These are phyloP conservation scores for Papilio glaucus DNA, from an alignment of 1,140 invertebrate genomes.

Conservation along the genomic window DNA sequence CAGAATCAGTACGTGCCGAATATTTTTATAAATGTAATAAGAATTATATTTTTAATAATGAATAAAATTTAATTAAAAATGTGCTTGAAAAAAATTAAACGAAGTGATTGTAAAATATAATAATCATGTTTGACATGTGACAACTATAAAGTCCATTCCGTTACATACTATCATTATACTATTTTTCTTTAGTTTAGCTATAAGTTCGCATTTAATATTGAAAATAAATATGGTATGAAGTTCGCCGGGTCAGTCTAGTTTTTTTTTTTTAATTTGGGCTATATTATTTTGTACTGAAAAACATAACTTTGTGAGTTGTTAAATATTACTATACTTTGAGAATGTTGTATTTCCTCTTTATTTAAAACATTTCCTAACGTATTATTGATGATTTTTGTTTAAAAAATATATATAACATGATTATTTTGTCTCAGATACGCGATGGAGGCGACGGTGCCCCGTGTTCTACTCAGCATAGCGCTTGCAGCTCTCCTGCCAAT, in stretches of 20 bases:
- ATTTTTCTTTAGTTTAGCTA: too few relatives aligned
- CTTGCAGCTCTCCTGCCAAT: conserved; percentile 70
- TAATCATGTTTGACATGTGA: not conserved
- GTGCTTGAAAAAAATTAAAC: not conserved
- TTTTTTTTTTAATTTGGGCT: too few relatives aligned
- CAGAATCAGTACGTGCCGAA: conserved; percentile 3
- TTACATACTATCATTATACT: not conserved
- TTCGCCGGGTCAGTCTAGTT: too few relatives aligned
- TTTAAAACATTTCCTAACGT: too few relatives aligned
- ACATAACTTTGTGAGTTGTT: too few relatives aligned
- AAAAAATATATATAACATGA: too few relatives aligned
- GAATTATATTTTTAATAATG: not conserved
- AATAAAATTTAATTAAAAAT: not conserved
- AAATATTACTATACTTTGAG: too few relatives aligned
- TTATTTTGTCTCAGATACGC: conserved; percentile 50
- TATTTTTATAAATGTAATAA: conserved; percentile 7
- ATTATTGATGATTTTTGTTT: not conserved
- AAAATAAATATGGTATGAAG: too few relatives aligned
- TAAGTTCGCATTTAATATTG: too few relatives aligned
- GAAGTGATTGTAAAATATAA: conserved; percentile 5
- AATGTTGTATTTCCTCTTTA: too few relatives aligned
- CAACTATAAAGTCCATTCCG: conserved; percentile 14
- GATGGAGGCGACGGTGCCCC: conserved; percentile 71
- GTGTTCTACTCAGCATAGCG: conserved; percentile 75
- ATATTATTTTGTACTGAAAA: too few relatives aligned